phyloP scores from a whole-genome alignment of 2,888 invertebrate genomes.

The Acleris literana region DNA sequence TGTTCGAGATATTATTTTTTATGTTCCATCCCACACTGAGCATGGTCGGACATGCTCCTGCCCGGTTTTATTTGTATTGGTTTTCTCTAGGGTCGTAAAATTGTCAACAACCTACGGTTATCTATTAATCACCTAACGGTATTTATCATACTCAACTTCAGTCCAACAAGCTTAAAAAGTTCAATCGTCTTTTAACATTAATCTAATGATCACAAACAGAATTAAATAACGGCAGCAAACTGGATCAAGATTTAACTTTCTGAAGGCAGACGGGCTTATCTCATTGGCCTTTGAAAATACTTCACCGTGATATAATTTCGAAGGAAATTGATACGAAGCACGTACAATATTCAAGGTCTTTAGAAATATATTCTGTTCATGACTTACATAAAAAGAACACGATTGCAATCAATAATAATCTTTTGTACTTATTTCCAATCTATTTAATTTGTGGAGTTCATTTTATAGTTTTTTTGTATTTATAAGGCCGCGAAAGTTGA shows the following conservation, averaged over 20 bases:
- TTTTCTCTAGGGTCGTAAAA: not conserved
- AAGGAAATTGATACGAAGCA: not conserved
- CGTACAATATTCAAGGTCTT: constrained; percentile 10
- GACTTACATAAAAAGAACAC: constrained; percentile 2
- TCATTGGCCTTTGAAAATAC: constrained; percentile 9
- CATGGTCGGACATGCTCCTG: no score
- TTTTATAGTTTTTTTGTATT: no score
- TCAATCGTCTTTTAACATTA: constrained; percentile 12
- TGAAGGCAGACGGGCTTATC: not conserved
- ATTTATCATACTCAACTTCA: not conserved
- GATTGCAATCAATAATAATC: not conserved
- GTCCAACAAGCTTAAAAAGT: constrained; percentile 1
- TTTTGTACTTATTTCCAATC: not conserved
- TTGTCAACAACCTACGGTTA: not conserved
- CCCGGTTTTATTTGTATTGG: no score
- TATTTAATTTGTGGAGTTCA: no score
- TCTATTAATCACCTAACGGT: no score
- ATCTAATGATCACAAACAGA: constrained; percentile 23
- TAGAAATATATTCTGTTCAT: constrained; percentile 14
- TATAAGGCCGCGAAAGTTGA: no score
- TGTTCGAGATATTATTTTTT: no score
- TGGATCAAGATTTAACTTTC: constrained; percentile 6
- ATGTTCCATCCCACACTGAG: no score
- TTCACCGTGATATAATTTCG: not conserved
- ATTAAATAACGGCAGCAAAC: not conserved